Evolutionary conservation across 2,888 invertebrate species (phyloP).

Genomic region (Pristionchus maxplancki): DNA sequence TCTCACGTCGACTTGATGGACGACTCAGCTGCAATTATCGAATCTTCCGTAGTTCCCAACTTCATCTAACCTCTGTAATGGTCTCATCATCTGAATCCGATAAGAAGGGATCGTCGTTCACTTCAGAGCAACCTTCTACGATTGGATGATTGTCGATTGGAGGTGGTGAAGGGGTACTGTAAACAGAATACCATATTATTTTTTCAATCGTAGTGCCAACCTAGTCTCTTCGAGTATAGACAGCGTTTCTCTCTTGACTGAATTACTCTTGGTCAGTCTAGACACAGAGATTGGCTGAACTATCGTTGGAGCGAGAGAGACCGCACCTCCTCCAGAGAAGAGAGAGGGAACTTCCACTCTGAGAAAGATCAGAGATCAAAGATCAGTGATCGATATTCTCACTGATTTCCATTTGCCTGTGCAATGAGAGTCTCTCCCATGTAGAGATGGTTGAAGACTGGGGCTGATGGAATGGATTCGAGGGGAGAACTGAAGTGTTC

Average conservation of each 20-base stretch:
- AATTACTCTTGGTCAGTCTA: neutral
- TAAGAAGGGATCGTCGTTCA: neutral
- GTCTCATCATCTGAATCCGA: slow-evolving; percentile 49
- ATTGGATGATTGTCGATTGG: neutral
- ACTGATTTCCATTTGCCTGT: slow-evolving; percentile 46
- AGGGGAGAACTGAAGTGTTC: slow-evolving; percentile 10
- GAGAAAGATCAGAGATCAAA: neutral
- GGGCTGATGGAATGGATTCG: slow-evolving; percentile 26
- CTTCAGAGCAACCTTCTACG: slow-evolving; percentile 22
- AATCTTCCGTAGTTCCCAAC: neutral
- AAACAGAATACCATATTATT: neutral
- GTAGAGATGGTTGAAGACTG: slow-evolving; percentile 54
- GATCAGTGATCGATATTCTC: neutral
- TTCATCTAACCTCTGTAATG: slow-evolving; percentile 11
- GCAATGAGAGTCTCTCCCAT: slow-evolving; percentile 48
- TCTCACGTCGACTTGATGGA: slow-evolving; percentile 44
- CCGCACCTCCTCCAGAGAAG: slow-evolving; percentile 45
- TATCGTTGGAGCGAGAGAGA: slow-evolving; percentile 44
- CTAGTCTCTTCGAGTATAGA: neutral
- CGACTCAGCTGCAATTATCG: slow-evolving; percentile 35
- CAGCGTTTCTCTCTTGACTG: neutral
- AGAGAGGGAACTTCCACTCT: slow-evolving; percentile 44
- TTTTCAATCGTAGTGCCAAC: neutral
- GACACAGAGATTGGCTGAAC: slow-evolving; percentile 35
- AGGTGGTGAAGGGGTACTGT: neutral